Evolutionary conservation across 2,888 invertebrate genomes (phyloP).

Genomic region (Noctua janthe): DNA sequence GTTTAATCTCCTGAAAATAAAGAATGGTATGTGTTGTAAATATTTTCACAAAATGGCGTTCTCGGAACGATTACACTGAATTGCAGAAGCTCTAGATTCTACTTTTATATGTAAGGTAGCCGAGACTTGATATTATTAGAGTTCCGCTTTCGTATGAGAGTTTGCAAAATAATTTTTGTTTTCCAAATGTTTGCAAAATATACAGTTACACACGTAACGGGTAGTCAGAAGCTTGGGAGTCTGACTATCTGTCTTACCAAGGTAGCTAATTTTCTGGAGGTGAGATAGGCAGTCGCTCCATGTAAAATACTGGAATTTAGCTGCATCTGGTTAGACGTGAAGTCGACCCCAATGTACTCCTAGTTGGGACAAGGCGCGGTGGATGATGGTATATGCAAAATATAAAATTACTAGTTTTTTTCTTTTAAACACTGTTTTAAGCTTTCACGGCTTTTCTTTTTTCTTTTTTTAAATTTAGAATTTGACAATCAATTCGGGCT

Average conservation of each 20-base stretch:
- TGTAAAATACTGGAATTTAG: neutral
- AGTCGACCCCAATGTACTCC: neutral
- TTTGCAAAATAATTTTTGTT: neutral
- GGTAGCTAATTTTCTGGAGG: neutral
- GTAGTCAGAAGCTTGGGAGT: neutral
- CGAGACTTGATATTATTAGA: conserved; percentile 40
- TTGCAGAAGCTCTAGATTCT: conserved; percentile 77
- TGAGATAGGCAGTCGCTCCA: neutral
- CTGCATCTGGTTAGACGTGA: neutral
- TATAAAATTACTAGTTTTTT: too few relatives aligned
- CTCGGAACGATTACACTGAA: conserved; percentile 78
- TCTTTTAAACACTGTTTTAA: too few relatives aligned
- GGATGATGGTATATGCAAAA: neutral
- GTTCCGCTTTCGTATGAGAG: conserved; percentile 13
- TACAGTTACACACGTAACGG: neutral
- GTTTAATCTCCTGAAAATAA: conserved; percentile 24
- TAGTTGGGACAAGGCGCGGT: neutral
- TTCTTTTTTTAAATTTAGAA: too few relatives aligned
- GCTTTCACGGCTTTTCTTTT: too few relatives aligned
- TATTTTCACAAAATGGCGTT: conserved; percentile 78
- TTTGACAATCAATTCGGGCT: too few relatives aligned
- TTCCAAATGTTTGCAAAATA: neutral
- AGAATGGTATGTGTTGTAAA: conserved; percentile 63
- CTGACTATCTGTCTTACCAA: neutral
- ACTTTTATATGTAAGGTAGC: conserved; percentile 73